phyloP scores from a whole-genome alignment of 2,797 vertebrate species.

The Trematomus bernacchii region DNA sequence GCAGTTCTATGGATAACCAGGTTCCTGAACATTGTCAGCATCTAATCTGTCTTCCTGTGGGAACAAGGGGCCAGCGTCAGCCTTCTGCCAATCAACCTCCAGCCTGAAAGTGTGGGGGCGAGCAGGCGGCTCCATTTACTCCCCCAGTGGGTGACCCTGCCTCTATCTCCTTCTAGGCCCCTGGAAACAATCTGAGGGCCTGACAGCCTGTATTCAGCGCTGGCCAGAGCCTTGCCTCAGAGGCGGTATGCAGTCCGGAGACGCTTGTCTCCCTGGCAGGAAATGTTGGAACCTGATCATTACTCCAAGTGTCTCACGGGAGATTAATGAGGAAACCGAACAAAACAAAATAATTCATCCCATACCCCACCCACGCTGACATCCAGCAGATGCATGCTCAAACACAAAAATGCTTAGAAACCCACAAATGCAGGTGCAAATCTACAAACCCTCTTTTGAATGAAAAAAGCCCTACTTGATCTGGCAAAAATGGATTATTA shows the following conservation, averaged over 20 bases:
- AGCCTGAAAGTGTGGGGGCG: slow-evolving; percentile 77
- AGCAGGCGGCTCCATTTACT: slow-evolving; percentile 75
- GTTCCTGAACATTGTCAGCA: slow-evolving; percentile 83
- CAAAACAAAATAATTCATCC: slow-evolving; percentile 56
- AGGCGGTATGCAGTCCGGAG: slow-evolving; percentile 81
- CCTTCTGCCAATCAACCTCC: slow-evolving; percentile 76
- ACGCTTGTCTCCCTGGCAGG: slow-evolving; percentile 84
- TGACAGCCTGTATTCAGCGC: slow-evolving; percentile 79
- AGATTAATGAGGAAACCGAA: slow-evolving; percentile 82
- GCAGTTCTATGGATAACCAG: slow-evolving; percentile 74
- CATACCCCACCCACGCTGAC: slow-evolving; percentile 61
- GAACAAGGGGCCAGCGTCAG: slow-evolving; percentile 76
- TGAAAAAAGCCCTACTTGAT: slow-evolving; percentile 48
- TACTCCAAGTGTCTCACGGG: slow-evolving; percentile 79
- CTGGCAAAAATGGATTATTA: slow-evolving; percentile 56
- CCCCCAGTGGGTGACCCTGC: slow-evolving; percentile 78
- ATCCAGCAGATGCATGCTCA: slow-evolving; percentile 60
- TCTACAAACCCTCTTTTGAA: slow-evolving; percentile 43
- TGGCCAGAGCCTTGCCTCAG: slow-evolving; percentile 76
- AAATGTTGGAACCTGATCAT: slow-evolving; percentile 87
- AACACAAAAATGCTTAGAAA: slow-evolving; percentile 47
- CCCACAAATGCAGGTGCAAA: slow-evolving; percentile 45
- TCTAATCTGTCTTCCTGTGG: slow-evolving; percentile 86
- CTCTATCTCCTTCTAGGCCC: slow-evolving; percentile 82
- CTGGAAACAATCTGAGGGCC: slow-evolving; percentile 85